These are phyloP conservation scores for Tachuris rubrigastra DNA, from an alignment of 2,113 vertebrate genomes.

Conservation along the genomic window DNA sequence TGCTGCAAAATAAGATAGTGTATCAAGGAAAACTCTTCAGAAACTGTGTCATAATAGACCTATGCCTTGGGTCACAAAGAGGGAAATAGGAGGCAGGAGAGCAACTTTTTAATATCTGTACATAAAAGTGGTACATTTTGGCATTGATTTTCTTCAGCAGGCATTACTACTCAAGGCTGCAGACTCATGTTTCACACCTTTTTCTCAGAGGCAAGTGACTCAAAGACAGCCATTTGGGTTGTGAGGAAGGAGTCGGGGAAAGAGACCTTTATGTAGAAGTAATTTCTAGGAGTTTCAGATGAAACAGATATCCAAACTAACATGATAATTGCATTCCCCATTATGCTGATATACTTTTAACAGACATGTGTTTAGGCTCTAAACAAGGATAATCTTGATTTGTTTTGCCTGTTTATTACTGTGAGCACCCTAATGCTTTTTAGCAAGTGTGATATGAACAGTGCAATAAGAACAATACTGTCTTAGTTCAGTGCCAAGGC, in stretches of 20 bases:
- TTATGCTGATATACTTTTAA: background rate
- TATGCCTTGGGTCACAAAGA: background rate
- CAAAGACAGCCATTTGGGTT: background rate
- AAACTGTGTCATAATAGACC: background rate
- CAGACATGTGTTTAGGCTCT: accelerated
- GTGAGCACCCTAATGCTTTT: background rate
- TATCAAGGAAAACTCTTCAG: background rate
- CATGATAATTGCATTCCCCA: background rate
- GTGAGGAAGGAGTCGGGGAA: background rate
- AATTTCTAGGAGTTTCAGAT: background rate
- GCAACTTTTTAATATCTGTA: background rate
- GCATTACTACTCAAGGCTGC: background rate
- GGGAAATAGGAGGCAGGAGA: background rate
- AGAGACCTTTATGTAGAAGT: background rate
- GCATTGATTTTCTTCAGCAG: background rate
- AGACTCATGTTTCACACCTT: background rate
- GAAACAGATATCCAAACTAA: background rate
- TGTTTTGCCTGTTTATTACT: background rate
- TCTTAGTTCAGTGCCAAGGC: background rate
- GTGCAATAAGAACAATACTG: background rate
- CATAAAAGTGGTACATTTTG: background rate
- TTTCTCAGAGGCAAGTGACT: background rate
- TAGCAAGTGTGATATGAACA: background rate
- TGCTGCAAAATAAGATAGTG: background rate
- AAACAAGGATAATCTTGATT: background rate